These are phyloP conservation scores for Nowickia ferox DNA, from an alignment of 2,888 invertebrate genomes.

Conservation along the genomic window DNA sequence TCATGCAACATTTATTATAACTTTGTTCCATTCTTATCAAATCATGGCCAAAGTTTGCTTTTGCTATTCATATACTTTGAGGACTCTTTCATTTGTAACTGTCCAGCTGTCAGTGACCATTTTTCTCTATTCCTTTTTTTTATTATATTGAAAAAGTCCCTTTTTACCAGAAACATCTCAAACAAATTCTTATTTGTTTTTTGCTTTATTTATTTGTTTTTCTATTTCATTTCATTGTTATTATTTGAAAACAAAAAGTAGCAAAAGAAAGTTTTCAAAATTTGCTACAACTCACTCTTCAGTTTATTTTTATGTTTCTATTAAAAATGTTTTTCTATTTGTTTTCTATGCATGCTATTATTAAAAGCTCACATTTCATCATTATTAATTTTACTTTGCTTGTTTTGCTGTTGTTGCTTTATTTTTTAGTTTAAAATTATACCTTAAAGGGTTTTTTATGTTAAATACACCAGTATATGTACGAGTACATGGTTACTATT, in stretches of 20 bases:
- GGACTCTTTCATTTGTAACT: constrained; percentile 48
- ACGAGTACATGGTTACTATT: no score
- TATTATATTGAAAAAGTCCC: background rate
- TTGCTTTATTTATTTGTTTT: background rate
- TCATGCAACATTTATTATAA: background rate
- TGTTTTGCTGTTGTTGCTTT: background rate
- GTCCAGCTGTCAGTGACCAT: constrained; percentile 46
- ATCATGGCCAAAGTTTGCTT: constrained; percentile 7
- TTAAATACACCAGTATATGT: background rate
- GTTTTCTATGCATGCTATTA: constrained; percentile 7
- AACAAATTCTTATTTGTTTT: constrained; percentile 29
- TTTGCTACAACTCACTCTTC: constrained; percentile 3
- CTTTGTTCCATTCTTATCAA: background rate
- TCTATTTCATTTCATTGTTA: background rate
- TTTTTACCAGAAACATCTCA: constrained; percentile 23
- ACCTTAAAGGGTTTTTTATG: background rate
- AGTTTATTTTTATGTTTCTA: background rate
- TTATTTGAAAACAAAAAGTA: constrained; percentile 5
- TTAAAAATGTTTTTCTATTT: constrained; percentile 6
- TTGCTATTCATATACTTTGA: constrained; percentile 36
- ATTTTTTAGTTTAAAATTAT: constrained; percentile 1
- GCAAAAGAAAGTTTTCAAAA: constrained; percentile 12
- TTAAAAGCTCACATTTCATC: constrained; percentile 31
- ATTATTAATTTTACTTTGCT: constrained; percentile 44
- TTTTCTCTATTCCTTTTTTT: constrained; percentile 27